A percentile compares a stretch with the other conserved stretches of the same genome.
Conservation (phyloP, 2,888 invertebrate species). For the Oeneis ivallda region DNA sequence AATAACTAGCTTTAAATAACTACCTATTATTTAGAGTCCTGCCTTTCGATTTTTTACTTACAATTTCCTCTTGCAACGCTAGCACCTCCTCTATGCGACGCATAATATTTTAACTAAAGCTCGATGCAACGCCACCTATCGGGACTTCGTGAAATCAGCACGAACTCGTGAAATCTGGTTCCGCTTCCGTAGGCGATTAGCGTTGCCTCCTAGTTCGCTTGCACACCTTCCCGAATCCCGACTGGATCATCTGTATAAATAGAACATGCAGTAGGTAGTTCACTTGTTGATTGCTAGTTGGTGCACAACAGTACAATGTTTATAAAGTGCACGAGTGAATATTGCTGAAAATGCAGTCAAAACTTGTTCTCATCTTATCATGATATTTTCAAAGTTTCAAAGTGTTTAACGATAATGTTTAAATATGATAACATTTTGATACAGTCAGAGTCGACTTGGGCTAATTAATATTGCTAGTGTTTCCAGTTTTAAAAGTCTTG, state of each 20-base stretch:
- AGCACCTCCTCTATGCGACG: background rate
- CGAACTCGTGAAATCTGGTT: conserved; percentile 6
- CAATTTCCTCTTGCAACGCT: background rate
- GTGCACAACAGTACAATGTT: conserved; percentile 1
- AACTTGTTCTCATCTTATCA: background rate
- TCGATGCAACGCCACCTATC: conserved; percentile 30
- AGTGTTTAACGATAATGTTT: background rate
- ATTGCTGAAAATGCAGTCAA: background rate
- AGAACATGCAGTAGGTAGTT: conserved; percentile 34
- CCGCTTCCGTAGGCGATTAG: conserved; percentile 4
- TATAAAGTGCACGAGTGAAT: background rate
- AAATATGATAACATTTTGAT: background rate
- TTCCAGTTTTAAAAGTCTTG: background rate
- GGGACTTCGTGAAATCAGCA: conserved; percentile 15
- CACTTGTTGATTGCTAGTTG: conserved; percentile 30
- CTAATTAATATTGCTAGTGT: background rate
- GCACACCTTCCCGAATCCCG: conserved; percentile 15
- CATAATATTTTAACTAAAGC: background rate
- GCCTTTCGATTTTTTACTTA: background rate
- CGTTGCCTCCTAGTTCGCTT: conserved; percentile 4
- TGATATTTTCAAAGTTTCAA: background rate
- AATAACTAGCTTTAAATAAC: too few relatives aligned
- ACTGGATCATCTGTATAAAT: conserved; percentile 37
- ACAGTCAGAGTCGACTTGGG: background rate
- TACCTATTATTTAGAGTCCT: background rate